These are phyloP conservation scores for Rhingia campestris DNA, from an alignment of 2,888 invertebrate genomes.

Conservation along the genomic window DNA sequence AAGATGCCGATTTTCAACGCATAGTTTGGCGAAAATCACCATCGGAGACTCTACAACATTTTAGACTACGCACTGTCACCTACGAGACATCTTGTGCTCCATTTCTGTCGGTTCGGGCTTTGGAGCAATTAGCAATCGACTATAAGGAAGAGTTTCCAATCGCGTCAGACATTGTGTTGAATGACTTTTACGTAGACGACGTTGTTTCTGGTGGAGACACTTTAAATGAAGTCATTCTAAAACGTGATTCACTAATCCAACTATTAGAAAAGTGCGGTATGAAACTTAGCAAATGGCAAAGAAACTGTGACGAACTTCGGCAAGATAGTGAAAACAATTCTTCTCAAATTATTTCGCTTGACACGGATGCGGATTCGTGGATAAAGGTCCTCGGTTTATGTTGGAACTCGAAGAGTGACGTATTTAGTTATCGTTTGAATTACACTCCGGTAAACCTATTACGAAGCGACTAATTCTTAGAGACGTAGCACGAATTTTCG, in stretches of 20 bases:
- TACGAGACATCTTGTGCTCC: constrained; percentile 69
- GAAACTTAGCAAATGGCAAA: constrained; percentile 19
- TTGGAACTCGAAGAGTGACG: too few relatives aligned
- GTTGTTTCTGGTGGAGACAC: constrained; percentile 56
- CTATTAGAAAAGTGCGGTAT: constrained; percentile 53
- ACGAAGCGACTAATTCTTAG: constrained; percentile 28
- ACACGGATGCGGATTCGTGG: too few relatives aligned
- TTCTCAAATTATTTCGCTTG: constrained; percentile 31
- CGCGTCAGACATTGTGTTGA: constrained; percentile 47
- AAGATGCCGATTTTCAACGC: constrained; percentile 56
- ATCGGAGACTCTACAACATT: too few relatives aligned
- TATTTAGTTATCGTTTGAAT: constrained; percentile 21
- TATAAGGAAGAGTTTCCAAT: constrained; percentile 35
- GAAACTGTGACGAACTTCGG: constrained; percentile 9
- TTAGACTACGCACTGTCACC: constrained; percentile 59
- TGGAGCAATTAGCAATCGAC: constrained; percentile 56
- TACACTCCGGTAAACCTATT: not conserved
- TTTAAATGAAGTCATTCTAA: constrained; percentile 6
- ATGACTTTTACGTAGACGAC: constrained; percentile 64
- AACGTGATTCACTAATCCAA: constrained; percentile 13
- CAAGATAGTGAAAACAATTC: constrained; percentile 4
- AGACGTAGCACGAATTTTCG: constrained; percentile 49
- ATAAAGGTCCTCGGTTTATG: too few relatives aligned
- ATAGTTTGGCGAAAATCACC: constrained; percentile 72
- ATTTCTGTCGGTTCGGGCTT: constrained; percentile 56